A percentile compares a stretch with the other conserved stretches of the same genome.
These are phyloP conservation scores for Pipistrellus pipistrellus DNA, from an alignment of 2,797 vertebrate genomes.

Conservation along the genomic window DNA sequence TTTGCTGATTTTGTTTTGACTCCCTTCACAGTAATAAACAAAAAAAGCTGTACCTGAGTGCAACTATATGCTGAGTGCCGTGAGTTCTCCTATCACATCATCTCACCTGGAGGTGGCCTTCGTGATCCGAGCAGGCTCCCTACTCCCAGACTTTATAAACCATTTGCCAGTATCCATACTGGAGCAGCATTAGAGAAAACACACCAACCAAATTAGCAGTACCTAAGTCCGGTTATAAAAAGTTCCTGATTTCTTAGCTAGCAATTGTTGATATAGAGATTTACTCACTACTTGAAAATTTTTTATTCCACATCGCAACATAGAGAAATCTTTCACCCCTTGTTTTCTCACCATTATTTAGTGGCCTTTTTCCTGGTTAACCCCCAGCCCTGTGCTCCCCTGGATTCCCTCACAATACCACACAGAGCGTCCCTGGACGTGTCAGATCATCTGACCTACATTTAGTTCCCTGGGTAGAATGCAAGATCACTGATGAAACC, in stretches of 20 bases:
- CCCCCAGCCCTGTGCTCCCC: not conserved
- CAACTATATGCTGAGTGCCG: not conserved
- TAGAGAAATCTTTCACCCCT: not conserved
- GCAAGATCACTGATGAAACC: not conserved
- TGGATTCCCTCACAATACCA: not conserved
- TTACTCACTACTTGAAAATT: not conserved
- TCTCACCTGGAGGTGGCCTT: not conserved
- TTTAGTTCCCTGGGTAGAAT: not conserved
- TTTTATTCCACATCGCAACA: constrained; percentile 16
- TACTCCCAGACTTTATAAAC: not conserved
- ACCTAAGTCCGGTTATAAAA: not conserved
- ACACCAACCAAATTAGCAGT: not conserved
- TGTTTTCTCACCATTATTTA: not conserved
- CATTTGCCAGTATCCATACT: not conserved
- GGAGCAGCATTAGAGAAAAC: not conserved
- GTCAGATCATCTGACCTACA: not conserved
- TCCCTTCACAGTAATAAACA: not conserved
- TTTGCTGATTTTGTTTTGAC: not conserved
- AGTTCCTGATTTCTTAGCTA: not conserved
- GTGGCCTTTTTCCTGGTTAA: not conserved
- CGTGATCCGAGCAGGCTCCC: not conserved
- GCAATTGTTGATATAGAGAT: not conserved
- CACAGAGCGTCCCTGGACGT: not conserved
- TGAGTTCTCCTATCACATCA: not conserved
- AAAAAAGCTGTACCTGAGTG: not conserved